Conservation (phyloP, 2,113 vertebrate genomes). For the Taxidea taxus region DNA sequence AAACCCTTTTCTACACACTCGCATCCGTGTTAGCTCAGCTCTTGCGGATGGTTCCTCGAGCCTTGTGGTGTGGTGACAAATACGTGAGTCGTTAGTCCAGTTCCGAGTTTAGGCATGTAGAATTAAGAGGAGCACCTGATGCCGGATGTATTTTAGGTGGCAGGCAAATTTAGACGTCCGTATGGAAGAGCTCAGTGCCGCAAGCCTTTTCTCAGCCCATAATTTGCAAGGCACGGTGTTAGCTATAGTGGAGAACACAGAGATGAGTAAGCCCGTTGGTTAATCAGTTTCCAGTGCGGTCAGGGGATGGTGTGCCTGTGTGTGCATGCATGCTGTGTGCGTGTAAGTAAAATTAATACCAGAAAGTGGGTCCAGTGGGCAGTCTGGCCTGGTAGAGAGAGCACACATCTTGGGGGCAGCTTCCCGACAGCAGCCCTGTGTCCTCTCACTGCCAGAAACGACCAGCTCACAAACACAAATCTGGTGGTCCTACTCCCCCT, state of each 20-base stretch:
- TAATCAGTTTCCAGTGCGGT: neutral
- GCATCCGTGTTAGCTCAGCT: neutral
- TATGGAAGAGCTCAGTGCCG: neutral
- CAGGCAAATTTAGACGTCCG: neutral
- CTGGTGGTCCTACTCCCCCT: rapidly evolving
- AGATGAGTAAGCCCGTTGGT: neutral
- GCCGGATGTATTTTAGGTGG: neutral
- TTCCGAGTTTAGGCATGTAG: neutral
- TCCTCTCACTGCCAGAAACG: neutral
- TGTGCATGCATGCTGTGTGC: neutral
- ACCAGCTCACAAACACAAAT: rapidly evolving
- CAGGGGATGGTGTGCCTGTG: neutral
- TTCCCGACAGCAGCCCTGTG: rapidly evolving
- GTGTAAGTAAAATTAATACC: neutral
- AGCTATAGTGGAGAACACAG: too few species aligned
- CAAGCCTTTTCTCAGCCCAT: neutral
- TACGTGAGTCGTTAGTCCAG: neutral
- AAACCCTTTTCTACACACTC: neutral
- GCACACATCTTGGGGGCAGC: too few species aligned
- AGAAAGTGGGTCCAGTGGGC: neutral
- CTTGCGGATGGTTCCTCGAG: neutral
- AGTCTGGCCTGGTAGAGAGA: too few species aligned
- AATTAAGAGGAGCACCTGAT: constrained; percentile 6
- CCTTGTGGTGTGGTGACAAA: neutral
- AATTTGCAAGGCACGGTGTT: neutral